Evolutionary conservation across 1,140 invertebrate species (phyloP), one percentile per base, ranked within the genome.

Genomic region (Tetramorium alpestre): DNA sequence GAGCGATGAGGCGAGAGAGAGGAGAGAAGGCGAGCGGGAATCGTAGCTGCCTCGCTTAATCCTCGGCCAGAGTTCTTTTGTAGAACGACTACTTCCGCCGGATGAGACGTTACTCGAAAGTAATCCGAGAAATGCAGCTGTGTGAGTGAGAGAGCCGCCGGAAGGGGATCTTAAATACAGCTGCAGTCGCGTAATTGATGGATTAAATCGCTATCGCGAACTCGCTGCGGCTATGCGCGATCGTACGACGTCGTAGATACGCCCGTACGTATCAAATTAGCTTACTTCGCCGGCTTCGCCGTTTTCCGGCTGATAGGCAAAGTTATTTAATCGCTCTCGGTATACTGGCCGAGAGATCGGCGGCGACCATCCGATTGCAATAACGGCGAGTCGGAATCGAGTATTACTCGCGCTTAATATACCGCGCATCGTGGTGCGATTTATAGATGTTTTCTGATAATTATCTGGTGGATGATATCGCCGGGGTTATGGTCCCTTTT

Each of bases 181-280:
- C 54, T 84, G 80, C 25, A 75, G 69, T 25, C 62, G 77, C 77
- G 62, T 84, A 84, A 84, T 75, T 62, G 54, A 84, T 75, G 80
- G 56, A 73, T 84, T 62, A 75, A 75, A 62, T 67, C 28, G 69
- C 54, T 75, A 84, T 75, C 41, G 80, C 60, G 41, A 65, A 64
- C 28, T 78, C 25, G 41, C 44, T n/a, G 44, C 44, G n/a, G 18
- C 7, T 49, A 22, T 22, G 22, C 44, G 60, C 22, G 11, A 28
- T 3, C 11, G n/a, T 67, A 56, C 16, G 18, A 76, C 7, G 3
- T 7, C 76, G 18, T 25, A 22, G 41, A 56, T n/a, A 41, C 58
- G 13, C 44, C 5, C 41, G 65, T 28, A 58, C 47, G 18, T 47
- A 72, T 60, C 69, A 44, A 75, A 75, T 70, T 81, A 69, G 22